Percentiles rank a stretch among this genome's conserved stretches.
Conservation (phyloP, 2,797 vertebrate genomes). For the Microtus californicus region DNA sequence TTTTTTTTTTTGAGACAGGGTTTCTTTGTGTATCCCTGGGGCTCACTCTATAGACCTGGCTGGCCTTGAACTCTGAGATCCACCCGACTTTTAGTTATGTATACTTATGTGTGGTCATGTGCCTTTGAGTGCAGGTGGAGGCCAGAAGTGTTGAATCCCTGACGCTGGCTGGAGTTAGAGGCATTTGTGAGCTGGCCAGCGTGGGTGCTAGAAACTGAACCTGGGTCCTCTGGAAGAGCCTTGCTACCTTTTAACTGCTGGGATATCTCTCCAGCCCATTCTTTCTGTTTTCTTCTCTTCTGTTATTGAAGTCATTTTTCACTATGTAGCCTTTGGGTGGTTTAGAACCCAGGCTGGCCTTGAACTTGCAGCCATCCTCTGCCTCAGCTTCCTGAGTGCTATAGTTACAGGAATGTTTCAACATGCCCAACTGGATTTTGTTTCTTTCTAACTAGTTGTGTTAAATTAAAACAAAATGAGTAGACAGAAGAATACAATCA, state of each 20-base stretch:
- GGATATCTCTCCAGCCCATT: neutral
- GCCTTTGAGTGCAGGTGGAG: neutral
- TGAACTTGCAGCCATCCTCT: neutral
- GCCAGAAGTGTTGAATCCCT: neutral
- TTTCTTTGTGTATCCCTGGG: neutral
- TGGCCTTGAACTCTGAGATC: neutral
- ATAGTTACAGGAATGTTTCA: neutral
- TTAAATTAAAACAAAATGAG: neutral
- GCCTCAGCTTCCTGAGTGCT: neutral
- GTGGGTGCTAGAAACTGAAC: neutral
- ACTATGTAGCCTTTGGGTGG: neutral
- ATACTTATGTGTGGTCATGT: neutral
- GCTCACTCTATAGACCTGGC: neutral
- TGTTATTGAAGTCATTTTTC: neutral
- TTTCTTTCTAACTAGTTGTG: slow-evolving; percentile 14
- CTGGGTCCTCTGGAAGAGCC: neutral
- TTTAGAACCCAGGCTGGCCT: neutral
- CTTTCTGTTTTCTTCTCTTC: neutral
- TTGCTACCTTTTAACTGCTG: neutral
- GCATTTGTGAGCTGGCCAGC: neutral
- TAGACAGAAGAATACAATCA: neutral
- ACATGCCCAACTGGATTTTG: neutral
- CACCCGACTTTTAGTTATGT: neutral
- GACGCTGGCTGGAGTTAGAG: neutral
- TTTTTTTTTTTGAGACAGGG: neutral